phyloP scores from a whole-genome alignment of 1,140 invertebrate genomes.

The Zaprionus kolodkinae region DNA sequence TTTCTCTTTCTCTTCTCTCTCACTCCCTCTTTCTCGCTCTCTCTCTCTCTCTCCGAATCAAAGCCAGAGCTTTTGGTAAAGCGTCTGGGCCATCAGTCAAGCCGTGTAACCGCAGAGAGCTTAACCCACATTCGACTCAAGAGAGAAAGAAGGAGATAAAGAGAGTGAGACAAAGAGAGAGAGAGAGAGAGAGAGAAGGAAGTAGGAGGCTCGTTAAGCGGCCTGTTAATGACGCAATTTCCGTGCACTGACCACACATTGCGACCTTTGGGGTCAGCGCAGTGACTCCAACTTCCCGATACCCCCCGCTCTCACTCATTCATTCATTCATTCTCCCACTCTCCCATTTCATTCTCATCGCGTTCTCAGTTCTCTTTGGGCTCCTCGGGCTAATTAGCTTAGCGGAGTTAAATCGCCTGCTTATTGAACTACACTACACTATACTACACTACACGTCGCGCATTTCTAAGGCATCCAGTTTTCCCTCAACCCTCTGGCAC shows the following conservation, averaged over 20 bases:
- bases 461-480: slow-evolving; percentile 50
- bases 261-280: slow-evolving; percentile 46
- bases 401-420: slow-evolving; percentile 50
- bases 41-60: background rate
- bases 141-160: background rate
- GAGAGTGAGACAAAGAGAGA: background rate
- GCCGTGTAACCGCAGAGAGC: slow-evolving; percentile 1
- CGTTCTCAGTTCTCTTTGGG: background rate
- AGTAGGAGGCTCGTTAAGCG: slow-evolving; percentile 35
- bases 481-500: background rate
- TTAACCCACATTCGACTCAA: slow-evolving; percentile 5
- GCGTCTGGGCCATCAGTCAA: slow-evolving; percentile 6
- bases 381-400: slow-evolving; percentile 49
- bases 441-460: slow-evolving; percentile 25
- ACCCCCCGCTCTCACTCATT: no score
- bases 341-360: background rate
- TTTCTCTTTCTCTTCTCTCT: background rate
- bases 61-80: background rate
- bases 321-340: background rate
- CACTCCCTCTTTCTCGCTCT: no score
- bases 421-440: slow-evolving; percentile 47
- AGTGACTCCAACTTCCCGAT: slow-evolving; percentile 9
- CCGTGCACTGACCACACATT: slow-evolving; percentile 46
- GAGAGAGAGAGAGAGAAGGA: background rate
- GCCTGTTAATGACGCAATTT: slow-evolving; percentile 52